Evolutionary conservation across 2,888 invertebrate species (phyloP).

Genomic region (Aporophyla lueneburgensis): DNA sequence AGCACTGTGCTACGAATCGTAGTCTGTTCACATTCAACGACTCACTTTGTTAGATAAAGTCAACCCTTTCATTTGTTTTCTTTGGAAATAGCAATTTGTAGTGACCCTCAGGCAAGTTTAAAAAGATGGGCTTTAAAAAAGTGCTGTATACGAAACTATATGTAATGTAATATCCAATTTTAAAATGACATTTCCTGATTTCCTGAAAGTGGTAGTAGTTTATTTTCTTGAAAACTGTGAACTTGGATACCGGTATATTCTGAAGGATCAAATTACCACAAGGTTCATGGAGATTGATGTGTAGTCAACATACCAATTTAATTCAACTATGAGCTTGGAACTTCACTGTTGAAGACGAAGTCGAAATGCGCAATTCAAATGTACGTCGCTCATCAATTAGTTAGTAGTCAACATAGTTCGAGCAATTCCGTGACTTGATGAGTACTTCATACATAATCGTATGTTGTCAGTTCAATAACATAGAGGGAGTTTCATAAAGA

Average conservation of each 20-base stretch:
- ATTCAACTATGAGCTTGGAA: background rate
- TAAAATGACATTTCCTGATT: background rate
- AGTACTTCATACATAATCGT: background rate
- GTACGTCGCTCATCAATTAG: too few species aligned
- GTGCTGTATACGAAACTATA: too few species aligned
- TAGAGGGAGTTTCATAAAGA: too few species aligned
- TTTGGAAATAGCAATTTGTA: background rate
- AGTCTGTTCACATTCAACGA: background rate
- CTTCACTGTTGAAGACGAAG: conserved; percentile 6
- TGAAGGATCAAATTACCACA: background rate
- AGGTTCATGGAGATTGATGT: background rate
- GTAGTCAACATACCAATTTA: background rate
- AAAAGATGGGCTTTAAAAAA: background rate
- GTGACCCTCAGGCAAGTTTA: background rate
- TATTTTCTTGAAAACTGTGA: background rate
- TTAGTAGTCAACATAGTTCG: conserved; percentile 13
- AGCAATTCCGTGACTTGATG: background rate
- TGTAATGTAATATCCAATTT: background rate
- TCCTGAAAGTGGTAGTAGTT: background rate
- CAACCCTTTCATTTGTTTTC: background rate
- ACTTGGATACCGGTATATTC: background rate
- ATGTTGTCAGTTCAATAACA: too few species aligned
- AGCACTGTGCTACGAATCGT: conserved; percentile 22
- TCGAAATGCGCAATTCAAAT: conserved; percentile 1
- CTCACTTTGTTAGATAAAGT: background rate